Base-by-base conservation (phyloP, 2,888 invertebrate species). In the Macrostomum cliftonense region DNA sequence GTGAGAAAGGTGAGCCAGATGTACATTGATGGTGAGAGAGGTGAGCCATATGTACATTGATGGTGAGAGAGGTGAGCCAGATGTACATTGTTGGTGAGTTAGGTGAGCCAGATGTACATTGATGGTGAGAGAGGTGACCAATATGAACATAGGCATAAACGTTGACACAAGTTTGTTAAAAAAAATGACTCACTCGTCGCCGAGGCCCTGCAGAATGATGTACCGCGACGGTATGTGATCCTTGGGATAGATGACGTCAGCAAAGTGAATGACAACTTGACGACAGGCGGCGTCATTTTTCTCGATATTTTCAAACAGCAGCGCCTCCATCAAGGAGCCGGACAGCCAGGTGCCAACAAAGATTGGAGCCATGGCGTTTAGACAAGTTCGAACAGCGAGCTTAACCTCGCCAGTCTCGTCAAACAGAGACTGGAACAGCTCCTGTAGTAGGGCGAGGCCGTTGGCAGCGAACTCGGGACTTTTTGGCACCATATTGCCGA, bases 211-310 rank as follows among this genome's bases (percentile, higher is more conserved):
- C 16, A 89, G 73, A 47, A 89, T 70, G 12, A 87, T 72, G 64
- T 82, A 86, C 60, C 84, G 76, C 0, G 87, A 82, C 0, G 83
- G 81, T 0, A 83, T 78, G 66, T 84, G 83, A 60, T 82, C 77
- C 37, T 78, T 75, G 0, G 84, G 82, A 68, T 86, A 89, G 55
- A 87, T 81, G 9, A 78, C 77, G 2, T 81, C 79, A 0, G 84
- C 76, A 61, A 83, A 86, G 52, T 83, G 77, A 60, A 82, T 83
- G 2, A 84, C 82, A 39, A 83, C 80, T 70, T 83, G 81, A 51
- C 88, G 76, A 39, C 51, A 51, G 42, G 42, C 21, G 12, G 43
- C 19, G 14, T 44, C 49, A 20, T 50, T 46, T 47, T 50, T 77
- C 71, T 81, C 76, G 62, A 84, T 79, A 72, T 82, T 78, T 68